phyloP scores from a whole-genome alignment of 2,113 vertebrate species.

The Procavia capensis region DNA sequence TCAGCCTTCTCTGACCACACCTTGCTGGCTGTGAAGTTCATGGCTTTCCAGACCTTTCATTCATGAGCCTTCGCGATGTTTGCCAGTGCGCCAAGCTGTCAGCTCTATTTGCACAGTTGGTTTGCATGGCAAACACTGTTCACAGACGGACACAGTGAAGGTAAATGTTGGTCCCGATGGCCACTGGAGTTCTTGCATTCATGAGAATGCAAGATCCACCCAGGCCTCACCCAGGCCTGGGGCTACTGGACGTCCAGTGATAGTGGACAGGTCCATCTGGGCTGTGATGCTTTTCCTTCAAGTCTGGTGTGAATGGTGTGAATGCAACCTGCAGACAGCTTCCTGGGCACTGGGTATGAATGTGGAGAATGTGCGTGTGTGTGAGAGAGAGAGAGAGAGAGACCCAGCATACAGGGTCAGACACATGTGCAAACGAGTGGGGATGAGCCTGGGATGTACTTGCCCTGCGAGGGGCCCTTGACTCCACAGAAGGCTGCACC shows the following conservation, averaged over 20 bases:
- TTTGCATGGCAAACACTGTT: constrained; percentile 67
- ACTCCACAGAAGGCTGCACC: background rate
- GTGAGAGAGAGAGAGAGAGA: no score
- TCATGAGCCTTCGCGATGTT: background rate
- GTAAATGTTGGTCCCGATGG: background rate
- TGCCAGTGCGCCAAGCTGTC: background rate
- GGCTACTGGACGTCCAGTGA: background rate
- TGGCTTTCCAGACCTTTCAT: background rate
- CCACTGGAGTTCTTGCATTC: background rate
- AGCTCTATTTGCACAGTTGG: constrained; percentile 47
- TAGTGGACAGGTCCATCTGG: fast-evolving
- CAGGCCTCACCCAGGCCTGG: background rate
- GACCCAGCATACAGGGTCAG: background rate
- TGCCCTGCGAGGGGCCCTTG: background rate
- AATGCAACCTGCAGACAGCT: background rate
- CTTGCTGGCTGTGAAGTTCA: constrained; percentile 41
- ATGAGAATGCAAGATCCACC: no score
- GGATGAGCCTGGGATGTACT: background rate
- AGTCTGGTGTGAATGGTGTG: background rate
- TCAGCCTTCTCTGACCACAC: background rate
- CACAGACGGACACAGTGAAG: background rate
- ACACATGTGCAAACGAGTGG: background rate
- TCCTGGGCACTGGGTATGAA: background rate
- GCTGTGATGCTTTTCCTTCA: background rate
- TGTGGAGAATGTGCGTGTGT: fast-evolving